Base-by-base conservation (phyloP, 2,888 invertebrate genomes). In the Koerneria pararmatus region DNA sequence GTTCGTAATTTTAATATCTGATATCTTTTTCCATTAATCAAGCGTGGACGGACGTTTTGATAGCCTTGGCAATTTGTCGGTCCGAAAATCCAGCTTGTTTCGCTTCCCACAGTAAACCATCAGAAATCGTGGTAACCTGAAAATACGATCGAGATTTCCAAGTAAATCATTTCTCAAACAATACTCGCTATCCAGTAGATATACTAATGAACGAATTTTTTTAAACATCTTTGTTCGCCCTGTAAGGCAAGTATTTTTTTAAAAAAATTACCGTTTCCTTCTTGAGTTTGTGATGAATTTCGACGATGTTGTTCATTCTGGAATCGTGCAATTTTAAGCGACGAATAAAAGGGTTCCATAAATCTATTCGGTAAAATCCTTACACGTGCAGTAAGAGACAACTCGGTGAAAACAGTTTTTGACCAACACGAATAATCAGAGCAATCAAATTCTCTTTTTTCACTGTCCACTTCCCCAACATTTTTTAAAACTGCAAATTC, bases 21-120 rank as follows among this genome's bases (percentile, higher is more conserved):
- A n/a, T 58, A 56, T 2, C 11, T 4, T 65, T 22, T 35, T 15
- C 34, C 6, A 11, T 48, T 34, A 54, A 19, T 19, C 49, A 34
- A 59, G 51, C 19, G 32, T 27, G n/a, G 15, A 46, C 54, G 11
- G 32, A 76, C 85, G 84, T 85, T 71, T 83, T 80, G 46, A 85
- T 78, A 57, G 80, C 80, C 59, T 87, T 87, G 0, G 93, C 95
- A 69, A 99, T 93, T 86, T 97, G 97, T 82, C 92, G 92, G 85
- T 99, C 98, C 3, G 93, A 93, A 85, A 97, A 99, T 2, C 98
- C 98, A 35, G 93, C 87, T 82, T 91, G 90, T 83, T 99, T 99
- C 0, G 95, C 94, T 74, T 88, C 87, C 62, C 90, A 85, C 35
- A 98, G 84, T 19, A 89, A 84, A 0, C 66, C 69, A 0, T 69